Percentiles rank a stretch among this genome's conserved stretches.
phyloP scores from a whole-genome alignment of 2,797 vertebrate species.

The Poeciliopsis paucimaculata region DNA sequence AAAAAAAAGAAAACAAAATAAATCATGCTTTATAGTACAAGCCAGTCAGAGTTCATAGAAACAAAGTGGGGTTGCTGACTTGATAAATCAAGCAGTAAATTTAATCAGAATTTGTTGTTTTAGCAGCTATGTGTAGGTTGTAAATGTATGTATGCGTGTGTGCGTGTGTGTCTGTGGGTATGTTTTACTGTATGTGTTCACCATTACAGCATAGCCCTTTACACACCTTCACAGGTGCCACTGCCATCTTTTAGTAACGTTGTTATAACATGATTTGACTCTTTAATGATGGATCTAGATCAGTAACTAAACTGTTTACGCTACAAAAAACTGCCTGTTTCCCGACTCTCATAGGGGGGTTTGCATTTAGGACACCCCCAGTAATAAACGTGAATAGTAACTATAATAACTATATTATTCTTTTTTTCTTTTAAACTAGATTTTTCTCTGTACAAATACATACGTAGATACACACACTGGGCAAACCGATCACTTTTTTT shows the following conservation, averaged over 20 bases:
- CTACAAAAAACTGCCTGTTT: conserved; percentile 73
- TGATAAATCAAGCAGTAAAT: conserved; percentile 60
- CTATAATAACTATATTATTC: conserved; percentile 73
- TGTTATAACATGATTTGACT: conserved; percentile 60
- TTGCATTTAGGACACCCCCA: conserved; percentile 65
- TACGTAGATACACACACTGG: conserved; percentile 74
- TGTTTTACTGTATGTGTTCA: conserved; percentile 57
- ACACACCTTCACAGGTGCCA: conserved; percentile 65
- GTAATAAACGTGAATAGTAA: conserved; percentile 69
- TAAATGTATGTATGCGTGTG: conserved; percentile 16
- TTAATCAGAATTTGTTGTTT: conserved; percentile 58
- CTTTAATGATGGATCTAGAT: conserved; percentile 61
- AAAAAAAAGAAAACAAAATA: conserved; percentile 22
- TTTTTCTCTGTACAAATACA: conserved; percentile 82
- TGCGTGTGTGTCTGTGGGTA: conserved; percentile 23
- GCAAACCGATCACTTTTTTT: conserved; percentile 69
- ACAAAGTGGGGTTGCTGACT: conserved; percentile 57
- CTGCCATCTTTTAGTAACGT: conserved; percentile 63
- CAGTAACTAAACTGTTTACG: conserved; percentile 68
- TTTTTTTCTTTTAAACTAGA: conserved; percentile 78
- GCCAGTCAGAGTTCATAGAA: conserved; percentile 55
- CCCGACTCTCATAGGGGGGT: conserved; percentile 53
- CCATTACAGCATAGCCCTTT: conserved; percentile 79
- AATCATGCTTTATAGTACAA: conserved; percentile 71
- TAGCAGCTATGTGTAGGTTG: conserved; percentile 62